Percentiles rank a stretch among this genome's conserved stretches.
These are phyloP conservation scores for Marmota monax DNA, from an alignment of 2,113 vertebrate species.

Conservation along the genomic window DNA sequence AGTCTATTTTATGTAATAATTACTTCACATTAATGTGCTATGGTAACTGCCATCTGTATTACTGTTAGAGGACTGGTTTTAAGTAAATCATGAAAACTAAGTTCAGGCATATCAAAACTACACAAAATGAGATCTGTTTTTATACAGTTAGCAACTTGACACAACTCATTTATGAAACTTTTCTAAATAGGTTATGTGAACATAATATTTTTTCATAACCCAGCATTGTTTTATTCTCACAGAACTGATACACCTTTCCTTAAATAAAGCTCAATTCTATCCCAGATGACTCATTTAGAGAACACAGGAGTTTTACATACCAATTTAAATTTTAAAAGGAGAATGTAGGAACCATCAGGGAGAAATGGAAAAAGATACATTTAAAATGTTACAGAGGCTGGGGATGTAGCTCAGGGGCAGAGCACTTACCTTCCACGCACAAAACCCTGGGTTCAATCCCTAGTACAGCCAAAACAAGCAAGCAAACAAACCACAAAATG, in stretches of 20 bases:
- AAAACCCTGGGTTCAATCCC: no score
- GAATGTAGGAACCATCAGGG: neutral
- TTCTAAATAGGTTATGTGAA: conserved; percentile 52
- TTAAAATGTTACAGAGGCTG: conserved; percentile 21
- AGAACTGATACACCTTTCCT: conserved; percentile 42
- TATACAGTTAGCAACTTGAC: neutral
- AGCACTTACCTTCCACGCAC: no score
- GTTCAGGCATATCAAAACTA: neutral
- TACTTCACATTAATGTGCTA: neutral
- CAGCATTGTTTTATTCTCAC: conserved; percentile 12
- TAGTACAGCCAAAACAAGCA: no score
- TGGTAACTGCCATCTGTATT: neutral
- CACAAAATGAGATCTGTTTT: conserved; percentile 36
- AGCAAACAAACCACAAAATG: no score
- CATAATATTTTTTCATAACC: conserved; percentile 49
- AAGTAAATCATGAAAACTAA: conserved; percentile 24
- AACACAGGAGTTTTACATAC: conserved; percentile 4
- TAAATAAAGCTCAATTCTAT: conserved; percentile 31
- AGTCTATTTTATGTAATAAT: neutral
- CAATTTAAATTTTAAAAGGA: neutral
- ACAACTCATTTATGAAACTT: conserved; percentile 45
- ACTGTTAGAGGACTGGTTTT: neutral
- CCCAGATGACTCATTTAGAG: conserved; percentile 42
- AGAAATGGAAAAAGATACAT: neutral
- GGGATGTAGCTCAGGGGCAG: no score